Evolutionary conservation across 2,113 vertebrate genomes (phyloP).

Genomic region (Zapornia atra): DNA sequence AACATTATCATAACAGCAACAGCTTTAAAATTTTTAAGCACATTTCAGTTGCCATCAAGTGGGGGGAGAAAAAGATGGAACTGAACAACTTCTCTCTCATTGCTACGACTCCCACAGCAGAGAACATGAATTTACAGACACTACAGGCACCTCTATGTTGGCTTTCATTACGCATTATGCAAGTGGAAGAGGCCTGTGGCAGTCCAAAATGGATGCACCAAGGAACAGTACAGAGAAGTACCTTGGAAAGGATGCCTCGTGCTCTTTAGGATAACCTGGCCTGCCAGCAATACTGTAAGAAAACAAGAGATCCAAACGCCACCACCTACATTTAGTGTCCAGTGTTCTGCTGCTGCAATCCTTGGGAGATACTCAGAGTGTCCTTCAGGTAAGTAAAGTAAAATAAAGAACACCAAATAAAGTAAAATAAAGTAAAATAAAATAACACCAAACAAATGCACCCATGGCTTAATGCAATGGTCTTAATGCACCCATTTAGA

Average conservation of each 20-base stretch:
- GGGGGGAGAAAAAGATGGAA: background rate
- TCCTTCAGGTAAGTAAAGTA: background rate
- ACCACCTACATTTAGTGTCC: background rate
- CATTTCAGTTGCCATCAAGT: background rate
- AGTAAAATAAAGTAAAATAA: background rate
- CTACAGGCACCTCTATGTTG: background rate
- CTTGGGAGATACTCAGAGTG: background rate
- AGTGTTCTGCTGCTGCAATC: background rate
- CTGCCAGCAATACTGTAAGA: background rate
- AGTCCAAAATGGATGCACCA: background rate
- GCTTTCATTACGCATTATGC: background rate
- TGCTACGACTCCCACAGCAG: background rate
- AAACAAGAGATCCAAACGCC: background rate
- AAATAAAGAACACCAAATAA: background rate
- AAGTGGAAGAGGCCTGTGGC: background rate
- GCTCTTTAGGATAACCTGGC: background rate
- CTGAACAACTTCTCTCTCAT: background rate
- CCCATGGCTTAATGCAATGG: too few relatives aligned
- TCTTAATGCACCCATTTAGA: background rate
- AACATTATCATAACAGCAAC: conserved; percentile 19
- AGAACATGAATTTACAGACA: background rate
- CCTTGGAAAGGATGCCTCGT: background rate
- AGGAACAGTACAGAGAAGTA: background rate
- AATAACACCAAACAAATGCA: too few relatives aligned
- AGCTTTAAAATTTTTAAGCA: conserved; percentile 19